phyloP scores from a whole-genome alignment of 2,113 vertebrate genomes.

The Mesocricetus auratus region DNA sequence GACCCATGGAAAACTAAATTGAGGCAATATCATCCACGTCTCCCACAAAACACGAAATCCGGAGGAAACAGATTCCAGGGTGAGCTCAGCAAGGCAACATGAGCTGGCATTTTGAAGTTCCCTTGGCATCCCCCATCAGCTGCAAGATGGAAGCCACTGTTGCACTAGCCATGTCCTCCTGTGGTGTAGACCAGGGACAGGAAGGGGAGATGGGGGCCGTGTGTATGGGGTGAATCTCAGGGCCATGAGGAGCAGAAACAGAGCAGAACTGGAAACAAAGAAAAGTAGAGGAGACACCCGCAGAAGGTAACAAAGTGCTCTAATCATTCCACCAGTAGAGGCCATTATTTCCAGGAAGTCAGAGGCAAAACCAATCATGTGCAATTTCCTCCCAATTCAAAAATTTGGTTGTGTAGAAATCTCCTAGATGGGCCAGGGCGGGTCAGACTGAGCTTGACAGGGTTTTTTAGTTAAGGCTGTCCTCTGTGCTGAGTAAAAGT shows the following conservation, averaged over 20 bases:
- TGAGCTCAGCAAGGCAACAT: neutral
- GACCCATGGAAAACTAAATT: neutral
- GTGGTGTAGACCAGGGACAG: too few species aligned
- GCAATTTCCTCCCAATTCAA: constrained; percentile 62
- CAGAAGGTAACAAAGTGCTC: constrained; percentile 5
- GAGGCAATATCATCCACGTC: neutral
- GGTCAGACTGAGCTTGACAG: neutral
- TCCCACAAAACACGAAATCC: neutral
- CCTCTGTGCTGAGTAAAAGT: neutral
- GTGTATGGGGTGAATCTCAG: neutral
- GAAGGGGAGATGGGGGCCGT: too few species aligned
- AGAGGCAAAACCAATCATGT: constrained; percentile 15
- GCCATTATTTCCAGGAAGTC: constrained; percentile 42
- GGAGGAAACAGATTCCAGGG: constrained; percentile 3
- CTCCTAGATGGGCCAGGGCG: neutral
- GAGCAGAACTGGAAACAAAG: neutral
- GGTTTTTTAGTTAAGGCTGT: constrained; percentile 32
- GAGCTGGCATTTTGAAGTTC: neutral
- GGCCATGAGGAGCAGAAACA: neutral
- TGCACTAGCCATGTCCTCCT: neutral
- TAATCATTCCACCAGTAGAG: neutral
- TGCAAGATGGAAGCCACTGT: neutral
- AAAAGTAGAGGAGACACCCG: too few species aligned
- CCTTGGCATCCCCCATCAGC: neutral
- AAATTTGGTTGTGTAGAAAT: constrained; percentile 25